A percentile compares a stretch with the other conserved stretches of the same genome.
Conservation (phyloP, 2,797 vertebrate genomes). For the Rhyacichthys aspro region DNA sequence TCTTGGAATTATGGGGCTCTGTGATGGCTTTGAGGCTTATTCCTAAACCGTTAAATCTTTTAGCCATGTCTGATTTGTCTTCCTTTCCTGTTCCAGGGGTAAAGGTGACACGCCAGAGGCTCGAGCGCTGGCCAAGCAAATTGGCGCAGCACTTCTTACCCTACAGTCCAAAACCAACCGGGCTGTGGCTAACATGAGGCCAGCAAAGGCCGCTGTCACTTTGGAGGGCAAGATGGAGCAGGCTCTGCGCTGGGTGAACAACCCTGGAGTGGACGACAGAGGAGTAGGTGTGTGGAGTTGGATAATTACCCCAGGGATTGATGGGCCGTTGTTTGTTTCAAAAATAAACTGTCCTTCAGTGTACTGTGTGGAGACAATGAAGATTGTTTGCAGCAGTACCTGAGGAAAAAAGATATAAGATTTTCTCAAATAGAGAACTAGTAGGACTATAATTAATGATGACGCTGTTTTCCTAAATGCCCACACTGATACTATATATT, state of each 20-base stretch:
- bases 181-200: conserved; percentile 95
- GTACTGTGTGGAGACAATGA: conserved; percentile 17
- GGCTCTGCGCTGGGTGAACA: conserved; percentile 96
- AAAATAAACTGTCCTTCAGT: conserved; percentile 39
- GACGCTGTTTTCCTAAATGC: conserved; percentile 32
- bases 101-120: conserved; percentile 98
- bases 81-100: conserved; percentile 77
- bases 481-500: conserved; percentile 21
- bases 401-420: conserved; percentile 17
- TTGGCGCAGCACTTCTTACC: conserved; percentile 91
- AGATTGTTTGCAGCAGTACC: background rate
- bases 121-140: conserved; percentile 92
- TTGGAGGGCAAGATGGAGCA: conserved; percentile 98
- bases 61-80: background rate
- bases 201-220: conserved; percentile 93
- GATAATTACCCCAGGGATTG: conserved; percentile 12
- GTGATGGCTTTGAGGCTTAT: conserved; percentile 8
- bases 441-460: conserved; percentile 11
- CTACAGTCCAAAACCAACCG: conserved; percentile 95
- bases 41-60: background rate
- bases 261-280: conserved; percentile 92
- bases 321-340: conserved; percentile 24
- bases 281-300: conserved; percentile 87
- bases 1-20: conserved; percentile 1
- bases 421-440: conserved; percentile 17